Base-by-base conservation (phyloP, 2,113 vertebrate genomes). In the Hiodon alosoides region DNA sequence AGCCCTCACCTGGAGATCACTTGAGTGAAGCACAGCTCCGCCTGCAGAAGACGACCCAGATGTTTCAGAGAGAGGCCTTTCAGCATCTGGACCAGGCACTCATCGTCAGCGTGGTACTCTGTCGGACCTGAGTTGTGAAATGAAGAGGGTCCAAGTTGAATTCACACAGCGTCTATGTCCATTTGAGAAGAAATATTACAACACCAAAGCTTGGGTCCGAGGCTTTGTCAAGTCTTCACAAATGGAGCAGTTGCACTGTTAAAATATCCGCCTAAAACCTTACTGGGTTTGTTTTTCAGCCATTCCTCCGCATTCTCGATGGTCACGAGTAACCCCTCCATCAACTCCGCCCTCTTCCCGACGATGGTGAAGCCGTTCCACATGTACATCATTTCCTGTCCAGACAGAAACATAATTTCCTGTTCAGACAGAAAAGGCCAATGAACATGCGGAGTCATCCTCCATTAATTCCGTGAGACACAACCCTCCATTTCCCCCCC, bases 341-440 rank as follows among this genome's bases (percentile, higher is more conserved):
- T 96, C 13, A 87, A 84, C 69, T 99, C 96, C 7, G 91, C 78
- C 76, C 93, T 90, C 85, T 90, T 97, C 53, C 93, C 93, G 3
- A 97, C 92, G 60, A 98, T 80, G 81, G 91, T 90, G 90, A 99
- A 97, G 59, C 96, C 96, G 73, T 97, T 99, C 97, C 96, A 98
- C 10, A 98, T 88, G 14, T 99, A 99, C 97, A 99, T 97, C 96
- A 99, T 98, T 87, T 98, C 96, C 97, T 99, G 73, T 57, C 7
- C 16, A 79, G 69, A 67, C 67, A 7, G 70, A 77, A 68, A 31
- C 31, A 31, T 31, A 31, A 31, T 31, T 31, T 31, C 31, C 31
- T 31, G 31, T 31, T 2, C 31, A 31, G 31, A 31, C 31, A 31
- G 31, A 31, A 31, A 31, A 31, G 31, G 31, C 31, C 31, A 31